Evolutionary conservation across 2,888 invertebrate species (phyloP).

Genomic region (Rotaria magnacalcarata): DNA sequence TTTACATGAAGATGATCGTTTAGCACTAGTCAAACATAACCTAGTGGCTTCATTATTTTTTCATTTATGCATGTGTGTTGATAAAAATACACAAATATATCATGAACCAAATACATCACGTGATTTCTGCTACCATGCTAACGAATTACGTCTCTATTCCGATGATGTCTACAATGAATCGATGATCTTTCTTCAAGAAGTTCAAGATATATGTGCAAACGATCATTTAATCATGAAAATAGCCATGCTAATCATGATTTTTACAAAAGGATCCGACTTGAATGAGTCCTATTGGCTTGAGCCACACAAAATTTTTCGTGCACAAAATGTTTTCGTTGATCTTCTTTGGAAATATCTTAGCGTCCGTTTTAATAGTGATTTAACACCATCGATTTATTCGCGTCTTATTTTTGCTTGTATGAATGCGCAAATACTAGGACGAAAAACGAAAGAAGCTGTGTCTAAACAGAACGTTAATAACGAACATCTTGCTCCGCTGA

Average conservation of each 20-base stretch:
- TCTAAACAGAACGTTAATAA: background rate
- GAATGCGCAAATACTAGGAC: background rate
- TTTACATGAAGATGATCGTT: constrained; percentile 17
- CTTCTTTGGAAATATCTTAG: background rate
- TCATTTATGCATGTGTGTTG: background rate
- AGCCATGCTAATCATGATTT: background rate
- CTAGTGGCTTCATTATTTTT: background rate
- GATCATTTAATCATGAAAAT: constrained; percentile 14
- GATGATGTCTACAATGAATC: background rate
- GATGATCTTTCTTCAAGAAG: background rate
- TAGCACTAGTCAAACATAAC: background rate
- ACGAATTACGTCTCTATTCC: background rate
- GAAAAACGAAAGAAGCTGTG: background rate
- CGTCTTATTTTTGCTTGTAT: background rate
- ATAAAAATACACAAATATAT: background rate
- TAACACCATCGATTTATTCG: background rate
- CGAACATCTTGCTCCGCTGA: background rate
- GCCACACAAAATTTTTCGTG: background rate
- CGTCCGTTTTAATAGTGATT: background rate
- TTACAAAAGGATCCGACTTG: background rate
- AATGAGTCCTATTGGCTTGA: background rate
- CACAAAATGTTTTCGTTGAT: constrained; percentile 15
- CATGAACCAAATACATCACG: background rate
- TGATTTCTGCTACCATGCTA: background rate
- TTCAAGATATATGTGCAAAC: background rate